These are phyloP conservation scores for Lordiphosa mommai DNA, from an alignment of 1,140 invertebrate species.

Conservation along the genomic window DNA sequence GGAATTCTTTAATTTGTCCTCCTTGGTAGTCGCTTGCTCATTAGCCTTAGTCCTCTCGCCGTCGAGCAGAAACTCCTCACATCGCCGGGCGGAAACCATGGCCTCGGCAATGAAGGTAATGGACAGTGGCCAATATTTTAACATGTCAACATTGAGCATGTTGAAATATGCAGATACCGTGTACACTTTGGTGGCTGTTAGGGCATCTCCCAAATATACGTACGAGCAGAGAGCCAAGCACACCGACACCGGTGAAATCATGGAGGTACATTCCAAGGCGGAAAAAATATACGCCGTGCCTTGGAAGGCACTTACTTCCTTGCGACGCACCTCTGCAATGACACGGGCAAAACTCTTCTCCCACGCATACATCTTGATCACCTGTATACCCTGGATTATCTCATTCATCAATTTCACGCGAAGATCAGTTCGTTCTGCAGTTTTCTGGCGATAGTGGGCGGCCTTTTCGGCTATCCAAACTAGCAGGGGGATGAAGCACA, in stretches of 20 bases:
- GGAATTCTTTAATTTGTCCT: slow-evolving; percentile 39
- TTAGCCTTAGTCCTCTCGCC: slow-evolving; percentile 53
- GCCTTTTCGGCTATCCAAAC: slow-evolving; percentile 84
- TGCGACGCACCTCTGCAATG: slow-evolving; percentile 81
- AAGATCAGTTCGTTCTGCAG: slow-evolving; percentile 89
- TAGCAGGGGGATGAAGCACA: slow-evolving; percentile 92
- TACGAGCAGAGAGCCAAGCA: slow-evolving; percentile 89
- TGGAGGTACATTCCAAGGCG: slow-evolving; percentile 79
- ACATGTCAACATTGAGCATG: slow-evolving; percentile 86
- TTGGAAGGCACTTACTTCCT: slow-evolving; percentile 82
- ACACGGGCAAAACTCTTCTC: slow-evolving; percentile 85
- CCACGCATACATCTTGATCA: slow-evolving; percentile 93
- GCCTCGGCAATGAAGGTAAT: slow-evolving; percentile 82
- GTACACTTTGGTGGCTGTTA: slow-evolving; percentile 89
- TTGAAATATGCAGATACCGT: slow-evolving; percentile 88
- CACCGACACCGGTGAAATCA: slow-evolving; percentile 88
- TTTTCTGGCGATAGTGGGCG: slow-evolving; percentile 81
- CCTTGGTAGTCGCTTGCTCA: slow-evolving; percentile 39
- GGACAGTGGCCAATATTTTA: slow-evolving; percentile 87
- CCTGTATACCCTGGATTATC: slow-evolving; percentile 86
- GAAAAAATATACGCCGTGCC: slow-evolving; percentile 72
- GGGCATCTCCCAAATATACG: slow-evolving; percentile 83
- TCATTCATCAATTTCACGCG: slow-evolving; percentile 93
- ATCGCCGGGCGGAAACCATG: slow-evolving; percentile 85
- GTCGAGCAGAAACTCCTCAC: slow-evolving; percentile 83